These are phyloP conservation scores for Mesoclemmys tuberculata DNA, from an alignment of 2,113 vertebrate genomes.

Conservation along the genomic window DNA sequence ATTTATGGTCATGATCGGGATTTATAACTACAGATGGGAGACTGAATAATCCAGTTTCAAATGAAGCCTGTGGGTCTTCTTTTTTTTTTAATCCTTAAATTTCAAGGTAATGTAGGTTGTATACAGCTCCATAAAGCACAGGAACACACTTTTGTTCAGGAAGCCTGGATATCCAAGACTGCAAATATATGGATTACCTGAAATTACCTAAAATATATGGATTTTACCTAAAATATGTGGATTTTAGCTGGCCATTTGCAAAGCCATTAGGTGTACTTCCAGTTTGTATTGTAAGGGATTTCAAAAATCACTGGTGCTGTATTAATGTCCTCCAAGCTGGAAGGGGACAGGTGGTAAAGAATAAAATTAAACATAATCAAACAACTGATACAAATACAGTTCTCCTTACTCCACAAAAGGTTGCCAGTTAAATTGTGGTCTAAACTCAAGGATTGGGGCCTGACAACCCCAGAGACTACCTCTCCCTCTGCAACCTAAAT, in stretches of 20 bases:
- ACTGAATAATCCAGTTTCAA: conserved; percentile 40
- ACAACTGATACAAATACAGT: not conserved
- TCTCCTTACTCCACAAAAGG: not conserved
- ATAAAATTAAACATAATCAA: not conserved
- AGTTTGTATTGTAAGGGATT: not conserved
- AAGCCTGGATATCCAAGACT: too few species aligned
- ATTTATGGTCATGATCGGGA: conserved; percentile 4
- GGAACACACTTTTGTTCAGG: not conserved
- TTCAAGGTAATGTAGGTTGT: conserved; percentile 15
- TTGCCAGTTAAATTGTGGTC: not conserved
- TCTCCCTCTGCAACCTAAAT: not conserved
- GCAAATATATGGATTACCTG: too few species aligned
- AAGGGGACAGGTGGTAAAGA: not conserved
- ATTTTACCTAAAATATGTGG: too few species aligned
- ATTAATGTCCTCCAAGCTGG: conserved; percentile 5
- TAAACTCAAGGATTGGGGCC: not conserved
- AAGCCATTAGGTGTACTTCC: conserved; percentile 4
- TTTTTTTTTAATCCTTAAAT: not conserved
- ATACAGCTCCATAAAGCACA: conserved; percentile 17
- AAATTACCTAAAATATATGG: too few species aligned
- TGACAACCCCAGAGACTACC: not conserved
- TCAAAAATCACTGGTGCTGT: not conserved
- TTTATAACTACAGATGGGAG: conserved; percentile 34
- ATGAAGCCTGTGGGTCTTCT: conserved; percentile 10
- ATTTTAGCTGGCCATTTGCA: not conserved